Evolutionary conservation across 2,113 vertebrate genomes (phyloP).

Genomic region (Pygoscelis antarcticus): DNA sequence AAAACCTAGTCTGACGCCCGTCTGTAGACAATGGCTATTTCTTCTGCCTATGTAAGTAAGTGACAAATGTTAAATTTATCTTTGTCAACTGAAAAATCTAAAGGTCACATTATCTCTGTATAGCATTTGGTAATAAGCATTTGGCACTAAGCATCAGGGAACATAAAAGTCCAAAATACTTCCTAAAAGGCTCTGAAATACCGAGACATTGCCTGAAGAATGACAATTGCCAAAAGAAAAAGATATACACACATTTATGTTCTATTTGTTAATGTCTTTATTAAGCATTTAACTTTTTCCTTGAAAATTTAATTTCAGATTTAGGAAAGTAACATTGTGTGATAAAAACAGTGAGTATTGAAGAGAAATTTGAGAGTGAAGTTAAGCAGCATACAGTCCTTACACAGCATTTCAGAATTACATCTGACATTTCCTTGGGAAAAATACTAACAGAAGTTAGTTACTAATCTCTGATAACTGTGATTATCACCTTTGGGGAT

Average conservation of each 20-base stretch:
- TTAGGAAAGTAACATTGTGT: not conserved
- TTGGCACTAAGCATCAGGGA: not conserved
- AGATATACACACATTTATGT: not conserved
- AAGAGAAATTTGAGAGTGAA: not conserved
- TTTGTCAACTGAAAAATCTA: not conserved
- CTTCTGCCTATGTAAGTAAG: not conserved
- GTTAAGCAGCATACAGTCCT: not conserved
- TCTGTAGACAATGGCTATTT: not conserved
- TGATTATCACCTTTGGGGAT: fast-evolving
- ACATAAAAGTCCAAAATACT: not conserved
- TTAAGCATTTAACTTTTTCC: not conserved
- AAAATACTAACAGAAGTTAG: not conserved
- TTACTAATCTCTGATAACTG: not conserved
- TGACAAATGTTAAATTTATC: not conserved
- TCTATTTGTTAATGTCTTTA: not conserved
- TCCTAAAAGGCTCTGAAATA: not conserved
- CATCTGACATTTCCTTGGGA: not conserved
- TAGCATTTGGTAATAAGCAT: not conserved
- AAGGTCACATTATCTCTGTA: not conserved
- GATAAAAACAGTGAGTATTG: not conserved
- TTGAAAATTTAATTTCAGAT: not conserved
- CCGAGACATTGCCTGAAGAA: not conserved
- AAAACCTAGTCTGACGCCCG: not conserved
- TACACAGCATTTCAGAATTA: not conserved
- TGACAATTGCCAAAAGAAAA: not conserved